phyloP scores from a whole-genome alignment of 2,113 vertebrate species.

The Aptenodytes patagonicus region DNA sequence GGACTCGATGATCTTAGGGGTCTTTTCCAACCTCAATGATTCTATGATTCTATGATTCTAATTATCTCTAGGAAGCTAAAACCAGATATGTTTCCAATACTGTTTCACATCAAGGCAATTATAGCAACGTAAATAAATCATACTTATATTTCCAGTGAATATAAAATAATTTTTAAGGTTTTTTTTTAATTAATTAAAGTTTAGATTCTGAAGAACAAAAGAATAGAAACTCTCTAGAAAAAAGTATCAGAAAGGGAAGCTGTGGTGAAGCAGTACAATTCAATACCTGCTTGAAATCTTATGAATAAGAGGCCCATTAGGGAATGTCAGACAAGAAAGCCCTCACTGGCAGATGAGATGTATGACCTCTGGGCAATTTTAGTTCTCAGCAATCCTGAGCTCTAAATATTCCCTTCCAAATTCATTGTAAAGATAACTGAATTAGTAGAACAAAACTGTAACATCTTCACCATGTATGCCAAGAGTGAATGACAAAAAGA shows the following conservation, averaged over 20 bases:
- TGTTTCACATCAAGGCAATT: not conserved
- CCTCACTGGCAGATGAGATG: not conserved
- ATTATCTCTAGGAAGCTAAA: not conserved
- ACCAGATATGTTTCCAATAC: not conserved
- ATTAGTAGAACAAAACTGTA: not conserved
- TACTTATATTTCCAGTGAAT: not conserved
- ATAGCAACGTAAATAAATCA: not conserved
- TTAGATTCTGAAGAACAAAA: not conserved
- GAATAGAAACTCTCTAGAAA: not conserved
- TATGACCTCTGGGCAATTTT: not conserved
- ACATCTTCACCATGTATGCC: not conserved
- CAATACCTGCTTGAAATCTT: not conserved
- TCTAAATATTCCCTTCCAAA: not conserved
- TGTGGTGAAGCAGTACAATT: not conserved
- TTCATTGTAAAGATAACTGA: not conserved
- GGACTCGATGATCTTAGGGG: no score
- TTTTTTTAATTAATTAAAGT: not conserved
- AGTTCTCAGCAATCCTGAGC: not conserved
- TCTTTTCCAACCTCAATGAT: no score
- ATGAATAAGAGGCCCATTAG: not conserved
- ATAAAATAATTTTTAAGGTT: not conserved
- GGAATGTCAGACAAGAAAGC: not conserved
- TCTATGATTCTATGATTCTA: no score
- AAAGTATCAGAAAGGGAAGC: not conserved
- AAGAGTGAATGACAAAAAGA: not conserved